phyloP scores from a whole-genome alignment of 2,888 invertebrate genomes.

The Aphidoletes aphidimyza region DNA sequence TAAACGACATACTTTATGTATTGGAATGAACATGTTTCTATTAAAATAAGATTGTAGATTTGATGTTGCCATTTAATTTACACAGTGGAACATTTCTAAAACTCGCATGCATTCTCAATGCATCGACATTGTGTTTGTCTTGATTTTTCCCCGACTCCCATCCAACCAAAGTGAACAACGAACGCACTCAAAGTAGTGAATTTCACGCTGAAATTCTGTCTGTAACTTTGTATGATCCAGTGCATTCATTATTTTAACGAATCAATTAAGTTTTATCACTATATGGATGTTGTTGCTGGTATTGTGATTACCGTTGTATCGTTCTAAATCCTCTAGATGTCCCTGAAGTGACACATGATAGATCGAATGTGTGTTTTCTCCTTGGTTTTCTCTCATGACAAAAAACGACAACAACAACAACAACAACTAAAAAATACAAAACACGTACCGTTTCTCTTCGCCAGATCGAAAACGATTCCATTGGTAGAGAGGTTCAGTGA shows the following conservation, averaged over 20 bases:
- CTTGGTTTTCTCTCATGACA: no score
- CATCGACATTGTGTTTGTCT: no score
- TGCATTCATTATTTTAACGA: slow-evolving; percentile 1
- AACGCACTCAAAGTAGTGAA: background rate
- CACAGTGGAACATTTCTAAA: no score
- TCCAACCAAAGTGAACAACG: background rate
- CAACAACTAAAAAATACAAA: no score
- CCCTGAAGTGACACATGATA: no score
- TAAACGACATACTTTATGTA: slow-evolving; percentile 26
- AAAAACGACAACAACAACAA: no score
- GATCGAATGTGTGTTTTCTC: no score
- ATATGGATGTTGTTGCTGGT: background rate
- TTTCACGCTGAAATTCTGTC: background rate
- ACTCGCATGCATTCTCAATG: background rate
- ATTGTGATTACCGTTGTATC: background rate
- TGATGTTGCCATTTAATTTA: slow-evolving; percentile 15
- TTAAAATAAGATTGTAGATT: slow-evolving; percentile 31
- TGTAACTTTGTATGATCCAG: background rate
- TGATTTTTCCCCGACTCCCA: no score
- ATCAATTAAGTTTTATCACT: slow-evolving; percentile 31
- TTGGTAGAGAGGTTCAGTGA: background rate
- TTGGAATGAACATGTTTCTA: slow-evolving; percentile 31
- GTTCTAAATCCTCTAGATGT: background rate
- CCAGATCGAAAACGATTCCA: background rate
- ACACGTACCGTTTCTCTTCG: no score